Percentiles rank a stretch among this genome's conserved stretches.
Conservation (phyloP, 2,113 vertebrate genomes). For the Bubo scandiacus region DNA sequence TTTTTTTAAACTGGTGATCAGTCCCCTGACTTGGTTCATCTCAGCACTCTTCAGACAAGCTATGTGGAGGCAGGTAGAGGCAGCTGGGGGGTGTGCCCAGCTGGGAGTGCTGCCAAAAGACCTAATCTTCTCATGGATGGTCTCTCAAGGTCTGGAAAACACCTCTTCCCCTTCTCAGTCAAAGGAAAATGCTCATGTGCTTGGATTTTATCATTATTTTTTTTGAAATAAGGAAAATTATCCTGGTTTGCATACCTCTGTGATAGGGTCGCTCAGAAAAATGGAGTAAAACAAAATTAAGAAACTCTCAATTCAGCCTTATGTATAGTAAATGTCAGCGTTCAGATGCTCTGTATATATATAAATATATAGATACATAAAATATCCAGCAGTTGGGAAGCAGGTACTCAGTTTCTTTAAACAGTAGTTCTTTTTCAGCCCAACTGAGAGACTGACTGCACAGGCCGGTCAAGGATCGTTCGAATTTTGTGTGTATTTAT, state of each 20-base stretch:
- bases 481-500: neutral
- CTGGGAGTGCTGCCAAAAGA: neutral
- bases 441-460: neutral
- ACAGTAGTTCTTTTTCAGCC: neutral
- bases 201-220: neutral
- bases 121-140: neutral
- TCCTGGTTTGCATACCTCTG: neutral
- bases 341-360: neutral
- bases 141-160: neutral
- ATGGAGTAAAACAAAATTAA: neutral
- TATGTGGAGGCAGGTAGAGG: neutral
- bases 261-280: neutral
- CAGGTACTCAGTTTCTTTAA: neutral
- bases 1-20: accelerated
- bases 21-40: neutral
- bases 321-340: too few relatives aligned
- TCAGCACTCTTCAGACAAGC: neutral
- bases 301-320: neutral
- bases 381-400: neutral
- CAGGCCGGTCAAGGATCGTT: neutral
- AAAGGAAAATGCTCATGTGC: neutral
- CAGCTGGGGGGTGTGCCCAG: neutral
- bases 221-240: neutral
- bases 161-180: neutral
- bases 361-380: too few relatives aligned